Evolutionary conservation across 2,113 vertebrate species (phyloP).

Genomic region (Bufo bufo): DNA sequence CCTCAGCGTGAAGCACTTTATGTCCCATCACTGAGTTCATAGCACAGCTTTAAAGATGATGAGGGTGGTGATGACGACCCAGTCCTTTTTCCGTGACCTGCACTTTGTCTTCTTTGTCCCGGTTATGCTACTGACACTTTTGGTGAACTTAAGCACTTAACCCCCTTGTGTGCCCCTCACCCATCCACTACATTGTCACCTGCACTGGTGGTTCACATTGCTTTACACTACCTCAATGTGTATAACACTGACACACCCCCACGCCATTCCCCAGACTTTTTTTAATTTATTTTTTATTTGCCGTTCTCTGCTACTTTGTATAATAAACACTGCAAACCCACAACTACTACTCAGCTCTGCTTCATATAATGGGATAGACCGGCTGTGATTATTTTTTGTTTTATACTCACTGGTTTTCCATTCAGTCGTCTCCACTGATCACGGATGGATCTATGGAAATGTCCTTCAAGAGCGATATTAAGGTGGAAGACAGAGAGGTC

Average conservation of each 20-base stretch:
- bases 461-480: not conserved
- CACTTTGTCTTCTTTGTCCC: constrained; percentile 22
- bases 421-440: not conserved
- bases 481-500: not conserved
- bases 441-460: not conserved
- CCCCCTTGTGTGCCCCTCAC: not conserved
- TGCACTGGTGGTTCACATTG: not conserved
- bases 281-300: not conserved
- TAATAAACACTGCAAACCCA: not conserved
- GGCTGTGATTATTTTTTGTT: not conserved
- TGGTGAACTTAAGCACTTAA: constrained; percentile 44
- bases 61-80: not conserved
- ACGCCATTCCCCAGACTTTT: not conserved
- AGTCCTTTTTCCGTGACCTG: not conserved
- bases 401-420: not conserved
- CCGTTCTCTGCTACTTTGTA: not conserved
- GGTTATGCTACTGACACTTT: constrained; percentile 26
- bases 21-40: constrained; percentile 3
- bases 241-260: not conserved
- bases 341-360: not conserved
- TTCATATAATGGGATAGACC: not conserved
- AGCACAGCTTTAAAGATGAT: not conserved
- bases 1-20: constrained; percentile 37
- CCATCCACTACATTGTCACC: not conserved
- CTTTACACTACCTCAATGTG: constrained; percentile 24